phyloP scores from a whole-genome alignment of 23 tunicate species.

The Ciona savignyi region DNA sequence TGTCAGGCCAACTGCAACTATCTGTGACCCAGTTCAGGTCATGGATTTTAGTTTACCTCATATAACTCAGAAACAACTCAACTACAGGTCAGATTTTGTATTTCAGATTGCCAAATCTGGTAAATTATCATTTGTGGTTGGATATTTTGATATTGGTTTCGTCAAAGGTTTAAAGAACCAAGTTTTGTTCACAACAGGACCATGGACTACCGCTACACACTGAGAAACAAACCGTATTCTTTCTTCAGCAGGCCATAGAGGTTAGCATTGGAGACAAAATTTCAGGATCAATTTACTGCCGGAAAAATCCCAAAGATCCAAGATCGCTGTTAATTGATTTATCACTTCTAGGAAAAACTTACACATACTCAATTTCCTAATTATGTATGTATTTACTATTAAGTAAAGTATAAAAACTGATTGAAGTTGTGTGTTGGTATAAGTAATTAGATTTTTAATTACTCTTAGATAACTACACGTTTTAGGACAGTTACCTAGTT shows the following conservation, averaged over 20 bases:
- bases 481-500: too few relatives aligned
- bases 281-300: constrained; percentile 60
- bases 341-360: constrained; percentile 20
- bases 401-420: too few relatives aligned
- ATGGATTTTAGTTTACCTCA: constrained; percentile 11
- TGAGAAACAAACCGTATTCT: constrained; percentile 95
- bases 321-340: constrained; percentile 59
- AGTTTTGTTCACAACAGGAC: constrained; percentile 70
- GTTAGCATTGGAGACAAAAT: constrained; percentile 42
- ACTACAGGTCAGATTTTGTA: constrained; percentile 50
- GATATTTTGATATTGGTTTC: constrained; percentile 75
- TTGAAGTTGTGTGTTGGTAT: too few relatives aligned
- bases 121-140: constrained; percentile 43
- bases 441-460: too few relatives aligned
- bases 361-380: constrained; percentile 44
- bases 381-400: too few relatives aligned
- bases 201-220: constrained; percentile 60
- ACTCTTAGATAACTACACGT: too few relatives aligned
- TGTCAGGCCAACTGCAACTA: constrained; percentile 17
- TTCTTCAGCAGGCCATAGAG: constrained; percentile 26
- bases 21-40: constrained; percentile 53
- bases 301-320: constrained; percentile 82
- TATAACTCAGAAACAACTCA: constrained; percentile 35
- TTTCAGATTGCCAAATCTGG: constrained; percentile 35
- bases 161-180: constrained; percentile 21